Conservation (phyloP, 2,888 invertebrate species). For the Drosophila cognata region DNA sequence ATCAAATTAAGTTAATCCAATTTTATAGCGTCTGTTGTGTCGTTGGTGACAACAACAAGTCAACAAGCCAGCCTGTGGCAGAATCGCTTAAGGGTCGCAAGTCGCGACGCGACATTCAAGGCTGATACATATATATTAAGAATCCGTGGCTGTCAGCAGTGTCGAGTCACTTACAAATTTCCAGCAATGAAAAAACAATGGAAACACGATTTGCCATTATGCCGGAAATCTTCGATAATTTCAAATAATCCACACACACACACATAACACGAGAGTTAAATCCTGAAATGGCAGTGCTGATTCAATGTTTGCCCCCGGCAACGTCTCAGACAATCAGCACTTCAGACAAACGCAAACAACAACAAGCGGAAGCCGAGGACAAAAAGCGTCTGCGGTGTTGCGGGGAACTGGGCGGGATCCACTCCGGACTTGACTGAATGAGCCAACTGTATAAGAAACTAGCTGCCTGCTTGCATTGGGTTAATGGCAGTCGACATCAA, state of each 20-base stretch:
- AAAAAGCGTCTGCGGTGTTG: constrained; percentile 46
- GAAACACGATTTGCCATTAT: constrained; percentile 69
- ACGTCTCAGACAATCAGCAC: constrained; percentile 64
- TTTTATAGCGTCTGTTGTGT: constrained; percentile 27
- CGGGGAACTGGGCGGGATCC: constrained; percentile 20
- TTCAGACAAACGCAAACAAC: constrained; percentile 16
- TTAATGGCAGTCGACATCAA: constrained; percentile 52
- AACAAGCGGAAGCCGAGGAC: constrained; percentile 42
- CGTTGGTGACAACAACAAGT: background rate
- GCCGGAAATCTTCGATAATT: constrained; percentile 79
- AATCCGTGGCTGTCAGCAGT: constrained; percentile 50
- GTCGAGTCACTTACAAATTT: constrained; percentile 60
- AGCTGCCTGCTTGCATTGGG: constrained; percentile 46
- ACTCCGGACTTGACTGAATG: constrained; percentile 58
- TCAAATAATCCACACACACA: constrained; percentile 64
- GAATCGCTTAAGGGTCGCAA: constrained; percentile 28
- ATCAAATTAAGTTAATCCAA: constrained; percentile 44
- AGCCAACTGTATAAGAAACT: constrained; percentile 50
- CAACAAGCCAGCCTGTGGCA: background rate
- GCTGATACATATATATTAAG: constrained; percentile 20
- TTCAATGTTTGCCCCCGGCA: constrained; percentile 47
- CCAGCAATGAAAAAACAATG: constrained; percentile 68
- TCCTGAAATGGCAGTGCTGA: constrained; percentile 39
- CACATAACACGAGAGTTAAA: constrained; percentile 17
- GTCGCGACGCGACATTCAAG: constrained; percentile 28